Percentiles rank a stretch among this genome's conserved stretches.
Evolutionary conservation across 2,113 vertebrate species (phyloP).

Genomic region (Petromus typicus): DNA sequence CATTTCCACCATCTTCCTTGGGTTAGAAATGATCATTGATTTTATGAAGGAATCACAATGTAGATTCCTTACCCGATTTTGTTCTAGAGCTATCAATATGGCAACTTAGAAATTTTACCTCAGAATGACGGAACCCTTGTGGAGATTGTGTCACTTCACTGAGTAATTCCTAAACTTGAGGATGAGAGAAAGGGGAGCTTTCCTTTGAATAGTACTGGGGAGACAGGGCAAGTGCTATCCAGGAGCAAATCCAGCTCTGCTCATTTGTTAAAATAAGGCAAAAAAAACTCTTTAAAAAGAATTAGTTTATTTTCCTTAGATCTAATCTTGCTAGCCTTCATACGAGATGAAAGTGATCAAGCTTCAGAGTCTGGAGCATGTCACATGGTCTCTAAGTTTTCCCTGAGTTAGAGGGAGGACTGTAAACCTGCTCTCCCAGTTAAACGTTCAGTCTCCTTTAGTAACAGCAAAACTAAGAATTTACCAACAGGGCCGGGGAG

Average conservation of each 20-base stretch:
- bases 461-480: constrained; percentile 68
- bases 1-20: not conserved
- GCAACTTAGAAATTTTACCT: not conserved
- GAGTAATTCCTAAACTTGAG: constrained; percentile 26
- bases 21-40: not conserved
- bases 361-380: constrained; percentile 59
- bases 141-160: not conserved
- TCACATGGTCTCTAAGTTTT: constrained; percentile 52
- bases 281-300: not conserved
- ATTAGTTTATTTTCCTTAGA: not conserved
- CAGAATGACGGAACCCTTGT: not conserved
- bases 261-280: not conserved
- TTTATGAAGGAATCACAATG: constrained; percentile 26
- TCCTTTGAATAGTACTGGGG: not conserved
- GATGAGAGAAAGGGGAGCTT: constrained; percentile 6
- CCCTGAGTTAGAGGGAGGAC: constrained; percentile 50
- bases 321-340: not conserved
- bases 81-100: not conserved
- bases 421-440: not conserved
- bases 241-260: constrained; percentile 10
- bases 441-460: constrained; percentile 74
- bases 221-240: not conserved
- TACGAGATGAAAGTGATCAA: not conserved
- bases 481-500: too few relatives aligned
- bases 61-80: constrained; percentile 12